Conservation (phyloP, 2,113 vertebrate genomes). For the Apeltes quadracus region DNA sequence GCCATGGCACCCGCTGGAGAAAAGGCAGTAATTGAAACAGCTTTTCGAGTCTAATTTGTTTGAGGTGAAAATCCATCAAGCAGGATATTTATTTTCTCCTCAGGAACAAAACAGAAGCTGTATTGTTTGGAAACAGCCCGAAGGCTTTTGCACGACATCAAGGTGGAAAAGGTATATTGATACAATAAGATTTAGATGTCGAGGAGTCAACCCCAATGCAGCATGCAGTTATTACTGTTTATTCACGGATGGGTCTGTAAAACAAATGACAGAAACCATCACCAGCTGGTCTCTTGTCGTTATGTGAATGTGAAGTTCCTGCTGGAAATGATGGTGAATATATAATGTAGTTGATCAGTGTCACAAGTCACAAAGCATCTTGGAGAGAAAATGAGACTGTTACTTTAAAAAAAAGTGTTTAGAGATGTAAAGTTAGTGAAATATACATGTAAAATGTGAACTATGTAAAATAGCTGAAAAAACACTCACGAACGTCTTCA, state of each 20-base stretch:
- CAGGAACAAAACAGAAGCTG: not conserved
- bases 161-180: not conserved
- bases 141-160: not conserved
- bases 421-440: too few species aligned
- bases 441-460: too few species aligned
- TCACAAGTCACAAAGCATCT: not conserved
- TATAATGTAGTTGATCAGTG: not conserved
- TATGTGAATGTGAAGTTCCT: not conserved
- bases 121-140: not conserved
- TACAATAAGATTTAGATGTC: not conserved
- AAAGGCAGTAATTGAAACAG: constrained; percentile 19
- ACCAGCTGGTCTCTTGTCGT: not conserved
- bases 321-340: not conserved
- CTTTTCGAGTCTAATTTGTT: constrained; percentile 27
- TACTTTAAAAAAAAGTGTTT: too few species aligned
- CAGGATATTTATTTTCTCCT: not conserved
- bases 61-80: constrained; percentile 6
- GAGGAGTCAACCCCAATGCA: not conserved
- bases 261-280: not conserved
- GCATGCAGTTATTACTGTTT: not conserved
- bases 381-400: not conserved
- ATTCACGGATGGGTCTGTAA: not conserved
- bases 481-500: too few species aligned
- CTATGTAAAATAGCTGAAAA: too few species aligned
- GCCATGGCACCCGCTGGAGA: not conserved